Percentiles rank a stretch among this genome's conserved stretches.
Conservation (phyloP, 2,113 vertebrate species). For the Pao palembangensis region DNA sequence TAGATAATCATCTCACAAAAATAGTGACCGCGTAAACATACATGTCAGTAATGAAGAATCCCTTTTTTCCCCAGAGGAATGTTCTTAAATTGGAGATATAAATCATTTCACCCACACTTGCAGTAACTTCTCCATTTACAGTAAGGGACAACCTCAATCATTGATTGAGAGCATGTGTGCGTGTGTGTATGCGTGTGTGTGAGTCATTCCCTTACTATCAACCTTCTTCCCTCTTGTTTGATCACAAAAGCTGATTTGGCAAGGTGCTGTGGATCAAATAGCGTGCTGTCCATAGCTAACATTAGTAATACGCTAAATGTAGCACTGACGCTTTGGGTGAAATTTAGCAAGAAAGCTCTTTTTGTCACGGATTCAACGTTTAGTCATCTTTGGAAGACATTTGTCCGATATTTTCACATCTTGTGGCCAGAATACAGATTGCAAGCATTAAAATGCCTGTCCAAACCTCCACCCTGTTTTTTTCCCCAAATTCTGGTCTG, state of each 20-base stretch:
- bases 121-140: slow-evolving; percentile 16
- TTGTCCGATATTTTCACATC: no score
- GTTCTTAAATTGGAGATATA: slow-evolving; percentile 7
- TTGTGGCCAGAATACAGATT: no score
- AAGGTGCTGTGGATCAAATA: neutral
- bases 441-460: no score
- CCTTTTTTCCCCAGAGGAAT: slow-evolving; percentile 1
- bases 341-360: no score
- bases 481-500: no score
- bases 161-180: neutral
- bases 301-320: no score
- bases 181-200: neutral
- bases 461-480: no score
- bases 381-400: no score
- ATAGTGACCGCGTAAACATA: neutral
- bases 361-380: no score
- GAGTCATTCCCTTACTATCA: neutral
- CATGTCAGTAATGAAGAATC: slow-evolving; percentile 5
- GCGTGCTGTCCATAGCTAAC: no score
- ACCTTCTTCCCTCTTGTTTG: neutral
- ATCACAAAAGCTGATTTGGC: neutral
- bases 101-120: slow-evolving; percentile 1
- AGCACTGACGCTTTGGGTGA: no score
- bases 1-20: neutral
- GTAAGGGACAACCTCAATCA: slow-evolving; percentile 1